Evolutionary conservation across 1,140 invertebrate genomes (phyloP).

Genomic region (Acyrthosiphon pisum): DNA sequence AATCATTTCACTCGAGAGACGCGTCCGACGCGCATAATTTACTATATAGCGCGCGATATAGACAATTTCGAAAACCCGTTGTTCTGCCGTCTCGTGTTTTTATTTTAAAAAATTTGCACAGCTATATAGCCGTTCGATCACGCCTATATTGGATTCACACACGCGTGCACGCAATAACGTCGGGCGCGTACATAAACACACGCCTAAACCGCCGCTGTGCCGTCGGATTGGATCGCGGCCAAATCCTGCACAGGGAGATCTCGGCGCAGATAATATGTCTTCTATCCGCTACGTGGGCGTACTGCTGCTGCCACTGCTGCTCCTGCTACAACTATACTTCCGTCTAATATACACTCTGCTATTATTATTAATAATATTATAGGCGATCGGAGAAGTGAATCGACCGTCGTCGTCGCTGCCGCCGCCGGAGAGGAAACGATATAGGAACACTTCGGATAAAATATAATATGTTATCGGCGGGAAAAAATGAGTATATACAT

Average conservation of each 20-base stretch:
- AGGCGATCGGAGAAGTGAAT: neutral
- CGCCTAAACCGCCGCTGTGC: neutral
- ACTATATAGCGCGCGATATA: neutral
- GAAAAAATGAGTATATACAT: neutral
- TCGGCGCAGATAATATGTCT: neutral
- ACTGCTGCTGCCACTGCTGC: neutral
- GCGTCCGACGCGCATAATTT: too few relatives aligned
- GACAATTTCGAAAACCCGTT: neutral
- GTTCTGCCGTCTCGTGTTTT: neutral
- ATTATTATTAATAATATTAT: neutral
- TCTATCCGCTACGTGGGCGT: conserved; percentile 15
- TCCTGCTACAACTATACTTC: neutral
- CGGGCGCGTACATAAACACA: neutral
- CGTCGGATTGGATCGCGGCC: neutral
- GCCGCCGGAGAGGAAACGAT: neutral
- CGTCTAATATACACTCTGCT: neutral
- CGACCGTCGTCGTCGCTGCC: neutral
- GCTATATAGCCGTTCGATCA: neutral
- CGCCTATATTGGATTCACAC: neutral
- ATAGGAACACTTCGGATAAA: neutral
- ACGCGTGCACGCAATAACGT: too few relatives aligned
- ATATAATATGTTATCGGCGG: neutral
- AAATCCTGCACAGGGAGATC: neutral
- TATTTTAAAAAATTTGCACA: neutral
- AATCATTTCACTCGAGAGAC: neutral